A percentile compares a stretch with the other conserved stretches of the same genome.
These are phyloP conservation scores for Tiliacea citrago DNA, from an alignment of 2,888 invertebrate genomes.

Conservation along the genomic window DNA sequence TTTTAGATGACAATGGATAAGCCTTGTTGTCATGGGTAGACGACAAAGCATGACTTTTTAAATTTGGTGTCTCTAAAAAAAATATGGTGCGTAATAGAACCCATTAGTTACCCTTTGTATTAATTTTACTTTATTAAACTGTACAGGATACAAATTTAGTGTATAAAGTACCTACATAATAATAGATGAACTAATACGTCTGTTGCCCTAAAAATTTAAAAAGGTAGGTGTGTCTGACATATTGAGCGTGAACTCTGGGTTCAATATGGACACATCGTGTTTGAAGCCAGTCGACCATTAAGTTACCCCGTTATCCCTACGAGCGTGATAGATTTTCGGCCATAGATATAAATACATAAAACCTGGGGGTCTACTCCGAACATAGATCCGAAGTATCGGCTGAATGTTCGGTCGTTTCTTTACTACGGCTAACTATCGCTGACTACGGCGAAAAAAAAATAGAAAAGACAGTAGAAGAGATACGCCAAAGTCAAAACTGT, in stretches of 20 bases:
- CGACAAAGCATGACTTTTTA: conserved; percentile 9
- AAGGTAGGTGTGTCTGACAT: conserved; percentile 53
- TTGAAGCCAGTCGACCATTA: conserved; percentile 60
- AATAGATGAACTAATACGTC: conserved; percentile 29
- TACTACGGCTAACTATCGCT: too few species aligned
- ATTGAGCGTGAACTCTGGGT: conserved; percentile 59
- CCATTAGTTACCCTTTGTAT: background rate
- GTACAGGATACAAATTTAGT: background rate
- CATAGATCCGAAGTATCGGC: too few species aligned
- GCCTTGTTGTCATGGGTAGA: conserved; percentile 14
- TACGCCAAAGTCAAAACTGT: too few species aligned
- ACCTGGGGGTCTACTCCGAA: too few species aligned
- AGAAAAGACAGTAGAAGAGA: too few species aligned
- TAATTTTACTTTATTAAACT: background rate
- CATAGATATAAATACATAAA: conserved; percentile 44
- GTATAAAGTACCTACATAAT: background rate
- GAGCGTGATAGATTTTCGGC: conserved; percentile 55
- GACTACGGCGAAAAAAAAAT: too few species aligned
- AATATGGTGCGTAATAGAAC: background rate
- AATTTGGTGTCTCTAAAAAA: background rate
- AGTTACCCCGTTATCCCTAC: conserved; percentile 48
- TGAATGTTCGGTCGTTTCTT: too few species aligned
- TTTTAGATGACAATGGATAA: conserved; percentile 41
- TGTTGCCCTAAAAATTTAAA: conserved; percentile 44
- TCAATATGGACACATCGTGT: conserved; percentile 48